Conservation (phyloP, 2,113 vertebrate genomes). For the Montifringilla adamsi region DNA sequence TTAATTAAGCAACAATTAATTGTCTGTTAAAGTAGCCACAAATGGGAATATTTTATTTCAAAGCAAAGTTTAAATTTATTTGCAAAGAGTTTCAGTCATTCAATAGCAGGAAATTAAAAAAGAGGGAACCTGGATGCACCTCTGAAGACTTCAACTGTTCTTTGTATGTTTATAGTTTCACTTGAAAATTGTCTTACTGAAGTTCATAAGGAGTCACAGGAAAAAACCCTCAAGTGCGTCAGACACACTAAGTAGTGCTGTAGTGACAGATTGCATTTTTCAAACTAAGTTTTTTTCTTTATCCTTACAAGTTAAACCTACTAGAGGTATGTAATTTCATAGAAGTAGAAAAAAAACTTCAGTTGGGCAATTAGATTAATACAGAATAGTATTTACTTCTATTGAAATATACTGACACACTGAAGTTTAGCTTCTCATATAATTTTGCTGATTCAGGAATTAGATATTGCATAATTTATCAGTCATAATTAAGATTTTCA, state of each 20-base stretch:
- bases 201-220: background rate
- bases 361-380: background rate
- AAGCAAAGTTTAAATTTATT: background rate
- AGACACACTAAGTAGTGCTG: background rate
- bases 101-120: background rate
- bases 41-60: background rate
- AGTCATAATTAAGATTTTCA: background rate
- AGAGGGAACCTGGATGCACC: background rate
- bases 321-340: background rate
- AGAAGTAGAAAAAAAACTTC: background rate
- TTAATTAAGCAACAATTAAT: background rate
- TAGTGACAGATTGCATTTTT: background rate
- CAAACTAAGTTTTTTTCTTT: background rate
- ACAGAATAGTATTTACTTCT: background rate
- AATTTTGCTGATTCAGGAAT: background rate
- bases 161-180: background rate
- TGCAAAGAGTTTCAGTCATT: background rate
- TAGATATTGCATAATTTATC: background rate
- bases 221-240: background rate
- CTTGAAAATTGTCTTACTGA: background rate
- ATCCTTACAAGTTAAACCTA: background rate
- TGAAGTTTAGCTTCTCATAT: background rate
- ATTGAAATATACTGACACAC: background rate
- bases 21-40: background rate
- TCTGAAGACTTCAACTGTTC: background rate